These are phyloP conservation scores for Zaprionus inermis DNA, from an alignment of 1,140 invertebrate genomes.

Conservation along the genomic window DNA sequence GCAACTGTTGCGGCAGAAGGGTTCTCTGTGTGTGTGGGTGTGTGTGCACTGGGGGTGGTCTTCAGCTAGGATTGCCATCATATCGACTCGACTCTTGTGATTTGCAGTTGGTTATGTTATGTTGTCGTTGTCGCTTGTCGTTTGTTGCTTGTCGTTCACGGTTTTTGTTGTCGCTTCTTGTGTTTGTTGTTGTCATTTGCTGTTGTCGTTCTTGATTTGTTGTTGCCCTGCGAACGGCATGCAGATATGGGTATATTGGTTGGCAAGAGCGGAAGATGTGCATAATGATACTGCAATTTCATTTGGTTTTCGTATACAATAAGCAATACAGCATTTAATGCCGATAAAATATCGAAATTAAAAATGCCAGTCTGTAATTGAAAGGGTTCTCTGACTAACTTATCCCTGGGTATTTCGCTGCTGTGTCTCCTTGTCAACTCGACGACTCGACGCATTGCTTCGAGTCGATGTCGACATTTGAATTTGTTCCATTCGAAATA, in stretches of 20 bases:
- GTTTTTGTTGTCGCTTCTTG: background rate
- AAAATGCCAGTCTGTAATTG: too few relatives aligned
- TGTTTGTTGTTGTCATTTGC: background rate
- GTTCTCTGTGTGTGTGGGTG: background rate
- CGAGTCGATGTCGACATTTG: slow-evolving; percentile 60
- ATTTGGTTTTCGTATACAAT: too few relatives aligned
- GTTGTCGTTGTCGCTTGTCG: slow-evolving; percentile 24
- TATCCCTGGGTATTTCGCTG: background rate
- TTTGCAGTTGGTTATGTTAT: slow-evolving; percentile 49
- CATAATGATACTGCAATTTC: too few relatives aligned
- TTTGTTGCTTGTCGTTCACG: background rate
- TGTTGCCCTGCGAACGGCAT: background rate
- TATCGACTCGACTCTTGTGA: slow-evolving; percentile 41
- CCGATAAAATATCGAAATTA: too few relatives aligned
- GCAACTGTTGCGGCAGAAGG: slow-evolving; percentile 41
- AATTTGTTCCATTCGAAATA: slow-evolving; percentile 73
- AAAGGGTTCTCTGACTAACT: too few relatives aligned
- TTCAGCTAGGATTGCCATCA: slow-evolving; percentile 39
- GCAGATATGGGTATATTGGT: background rate
- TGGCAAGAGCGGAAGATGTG: background rate
- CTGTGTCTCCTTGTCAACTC: background rate
- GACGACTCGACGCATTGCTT: background rate
- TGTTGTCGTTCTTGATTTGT: slow-evolving; percentile 21
- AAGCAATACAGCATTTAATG: too few relatives aligned
- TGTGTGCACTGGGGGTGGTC: background rate